Percentiles rank a stretch among this genome's conserved stretches.
These are phyloP conservation scores for Galaxias olidus DNA, from an alignment of 2,797 vertebrate genomes.

Conservation along the genomic window DNA sequence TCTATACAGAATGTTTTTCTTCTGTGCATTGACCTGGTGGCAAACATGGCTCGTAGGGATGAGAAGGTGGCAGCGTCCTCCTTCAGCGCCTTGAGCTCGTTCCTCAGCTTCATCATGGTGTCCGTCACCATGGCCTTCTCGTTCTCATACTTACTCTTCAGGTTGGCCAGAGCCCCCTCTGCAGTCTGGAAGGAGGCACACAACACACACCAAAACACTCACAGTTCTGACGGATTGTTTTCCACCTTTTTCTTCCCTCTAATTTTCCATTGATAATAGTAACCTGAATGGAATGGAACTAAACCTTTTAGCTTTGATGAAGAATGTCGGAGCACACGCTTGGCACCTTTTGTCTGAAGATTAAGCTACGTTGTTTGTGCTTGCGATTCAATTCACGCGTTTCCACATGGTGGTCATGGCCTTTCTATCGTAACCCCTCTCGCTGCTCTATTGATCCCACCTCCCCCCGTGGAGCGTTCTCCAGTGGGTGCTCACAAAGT, in stretches of 20 bases:
- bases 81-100: slow-evolving; percentile 94
- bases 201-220: background rate
- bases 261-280: too few relatives aligned
- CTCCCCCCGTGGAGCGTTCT: background rate
- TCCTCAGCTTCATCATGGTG: slow-evolving; percentile 95
- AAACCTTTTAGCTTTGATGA: too few relatives aligned
- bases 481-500: background rate
- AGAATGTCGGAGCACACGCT: too few relatives aligned
- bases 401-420: background rate
- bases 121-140: slow-evolving; percentile 96
- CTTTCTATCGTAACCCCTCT: background rate
- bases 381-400: background rate
- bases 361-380: background rate
- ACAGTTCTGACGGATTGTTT: background rate
- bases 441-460: background rate
- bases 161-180: slow-evolving; percentile 90
- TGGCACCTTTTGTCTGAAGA: background rate
- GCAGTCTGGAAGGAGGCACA: slow-evolving; percentile 79
- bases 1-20: background rate
- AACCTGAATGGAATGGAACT: too few relatives aligned
- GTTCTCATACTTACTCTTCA: slow-evolving; percentile 96
- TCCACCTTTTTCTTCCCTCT: too few relatives aligned
- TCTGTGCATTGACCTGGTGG: slow-evolving; percentile 78
- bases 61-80: slow-evolving; percentile 98
- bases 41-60: slow-evolving; percentile 95